phyloP scores from a whole-genome alignment of 2,797 vertebrate species.

The Myotis findleyi region DNA sequence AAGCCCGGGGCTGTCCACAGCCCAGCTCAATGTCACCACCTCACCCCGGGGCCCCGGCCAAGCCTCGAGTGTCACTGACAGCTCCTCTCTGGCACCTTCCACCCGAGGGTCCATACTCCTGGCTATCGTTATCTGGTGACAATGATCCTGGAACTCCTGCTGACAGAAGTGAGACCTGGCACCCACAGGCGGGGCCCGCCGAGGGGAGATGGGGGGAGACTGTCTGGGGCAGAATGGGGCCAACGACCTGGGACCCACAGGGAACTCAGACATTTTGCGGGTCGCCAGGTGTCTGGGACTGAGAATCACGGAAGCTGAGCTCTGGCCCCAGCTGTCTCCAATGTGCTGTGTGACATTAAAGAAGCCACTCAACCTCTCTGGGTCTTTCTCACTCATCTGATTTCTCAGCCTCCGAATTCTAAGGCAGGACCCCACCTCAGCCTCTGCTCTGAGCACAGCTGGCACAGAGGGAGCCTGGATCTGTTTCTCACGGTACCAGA shows the following conservation, averaged over 20 bases:
- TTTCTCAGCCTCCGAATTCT: not conserved
- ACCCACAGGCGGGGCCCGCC: not conserved
- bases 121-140: conserved; percentile 68
- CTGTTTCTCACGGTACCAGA: not conserved
- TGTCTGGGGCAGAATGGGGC: not conserved
- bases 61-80: conserved; percentile 50
- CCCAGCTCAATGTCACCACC: not conserved
- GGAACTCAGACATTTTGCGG: not conserved
- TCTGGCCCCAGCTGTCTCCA: not conserved
- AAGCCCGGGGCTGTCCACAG: not conserved
- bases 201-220: not conserved
- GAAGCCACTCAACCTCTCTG: not conserved
- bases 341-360: not conserved
- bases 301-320: not conserved
- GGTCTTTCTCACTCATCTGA: not conserved
- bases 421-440: not conserved
- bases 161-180: conserved; percentile 32
- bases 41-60: conserved; percentile 18
- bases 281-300: not conserved
- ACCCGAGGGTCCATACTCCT: conserved; percentile 33
- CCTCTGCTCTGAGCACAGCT: too few relatives aligned
- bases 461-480: fast-evolving
- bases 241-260: not conserved
- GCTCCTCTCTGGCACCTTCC: conserved; percentile 41
- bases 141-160: conserved; percentile 53